A percentile compares a stretch with the other conserved stretches of the same genome.
Conservation (phyloP, 2,888 invertebrate genomes). For the Tubulanus polymorphus region DNA sequence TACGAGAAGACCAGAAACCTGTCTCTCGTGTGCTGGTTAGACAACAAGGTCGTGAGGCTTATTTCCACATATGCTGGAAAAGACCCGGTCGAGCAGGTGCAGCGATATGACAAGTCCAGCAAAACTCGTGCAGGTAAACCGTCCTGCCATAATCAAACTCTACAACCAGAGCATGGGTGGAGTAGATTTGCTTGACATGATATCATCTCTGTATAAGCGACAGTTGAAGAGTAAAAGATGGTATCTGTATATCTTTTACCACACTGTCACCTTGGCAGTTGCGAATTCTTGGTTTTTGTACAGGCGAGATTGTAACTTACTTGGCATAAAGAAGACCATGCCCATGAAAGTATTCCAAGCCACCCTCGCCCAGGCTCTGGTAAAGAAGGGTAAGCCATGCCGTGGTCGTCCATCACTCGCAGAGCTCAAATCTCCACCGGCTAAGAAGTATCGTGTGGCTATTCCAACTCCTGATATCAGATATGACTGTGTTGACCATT, state of each 20-base stretch:
- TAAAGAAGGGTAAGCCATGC: not conserved
- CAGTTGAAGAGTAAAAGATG: not conserved
- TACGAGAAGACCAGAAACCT: not conserved
- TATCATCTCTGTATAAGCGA: constrained; percentile 1
- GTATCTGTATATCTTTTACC: constrained; percentile 10
- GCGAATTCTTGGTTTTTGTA: constrained; percentile 13
- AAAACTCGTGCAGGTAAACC: constrained; percentile 4
- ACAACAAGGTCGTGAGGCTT: constrained; percentile 15
- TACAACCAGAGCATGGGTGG: constrained; percentile 14
- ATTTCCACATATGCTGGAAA: constrained; percentile 18
- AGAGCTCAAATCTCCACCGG: not conserved
- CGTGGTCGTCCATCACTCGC: not conserved
- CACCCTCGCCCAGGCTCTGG: not conserved
- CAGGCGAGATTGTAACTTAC: not conserved
- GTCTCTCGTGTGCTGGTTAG: not conserved
- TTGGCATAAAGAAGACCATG: not conserved
- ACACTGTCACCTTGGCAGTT: constrained; percentile 1
- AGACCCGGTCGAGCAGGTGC: constrained; percentile 16
- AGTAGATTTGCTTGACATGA: constrained; percentile 11
- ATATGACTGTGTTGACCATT: not conserved
- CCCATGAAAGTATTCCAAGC: constrained; percentile 2
- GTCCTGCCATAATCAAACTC: not conserved
- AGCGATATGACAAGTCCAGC: constrained; percentile 14
- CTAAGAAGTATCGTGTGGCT: not conserved
- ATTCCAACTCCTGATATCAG: not conserved